Evolutionary conservation across 2,888 invertebrate genomes (phyloP).

Genomic region (Acrobeloides nanus): DNA sequence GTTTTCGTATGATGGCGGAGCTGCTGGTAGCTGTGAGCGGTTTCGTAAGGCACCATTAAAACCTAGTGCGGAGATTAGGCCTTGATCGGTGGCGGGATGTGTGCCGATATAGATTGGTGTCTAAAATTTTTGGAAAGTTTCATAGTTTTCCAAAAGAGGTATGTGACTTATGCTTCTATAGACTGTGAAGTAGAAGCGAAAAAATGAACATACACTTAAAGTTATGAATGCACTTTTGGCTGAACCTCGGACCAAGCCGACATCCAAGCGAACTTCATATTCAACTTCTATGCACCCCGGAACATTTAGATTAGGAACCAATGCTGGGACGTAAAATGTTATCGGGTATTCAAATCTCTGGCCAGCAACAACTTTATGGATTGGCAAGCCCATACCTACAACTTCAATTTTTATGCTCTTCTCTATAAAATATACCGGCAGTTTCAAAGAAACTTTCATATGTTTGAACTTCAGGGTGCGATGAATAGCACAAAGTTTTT

Average conservation of each 20-base stretch:
- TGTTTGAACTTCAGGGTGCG: slow-evolving; percentile 14
- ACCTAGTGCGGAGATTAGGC: background rate
- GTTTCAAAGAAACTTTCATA: slow-evolving; percentile 19
- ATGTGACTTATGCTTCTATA: no score
- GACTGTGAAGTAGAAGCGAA: no score
- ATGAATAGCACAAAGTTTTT: slow-evolving; percentile 18
- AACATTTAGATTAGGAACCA: slow-evolving; percentile 15
- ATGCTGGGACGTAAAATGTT: slow-evolving; percentile 17
- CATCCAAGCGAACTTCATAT: slow-evolving; percentile 11
- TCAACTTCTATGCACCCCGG: slow-evolving; percentile 12
- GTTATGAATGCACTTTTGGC: slow-evolving; percentile 3
- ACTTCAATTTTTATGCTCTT: background rate
- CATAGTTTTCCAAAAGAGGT: background rate
- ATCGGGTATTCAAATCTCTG: slow-evolving; percentile 15
- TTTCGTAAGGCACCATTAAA: no score
- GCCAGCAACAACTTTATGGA: slow-evolving; percentile 8
- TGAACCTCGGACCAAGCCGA: slow-evolving; percentile 12
- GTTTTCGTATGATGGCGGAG: slow-evolving; percentile 7
- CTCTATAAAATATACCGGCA: slow-evolving; percentile 8
- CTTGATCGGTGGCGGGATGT: slow-evolving; percentile 5
- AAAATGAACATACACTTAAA: background rate
- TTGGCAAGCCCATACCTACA: slow-evolving; percentile 21
- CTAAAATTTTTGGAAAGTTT: slow-evolving; percentile 1
- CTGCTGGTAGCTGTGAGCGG: slow-evolving; percentile 2
- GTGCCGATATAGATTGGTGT: slow-evolving; percentile 11